phyloP scores from a whole-genome alignment of 92 coral and sea anemone species.

The Montipora capitata region DNA sequence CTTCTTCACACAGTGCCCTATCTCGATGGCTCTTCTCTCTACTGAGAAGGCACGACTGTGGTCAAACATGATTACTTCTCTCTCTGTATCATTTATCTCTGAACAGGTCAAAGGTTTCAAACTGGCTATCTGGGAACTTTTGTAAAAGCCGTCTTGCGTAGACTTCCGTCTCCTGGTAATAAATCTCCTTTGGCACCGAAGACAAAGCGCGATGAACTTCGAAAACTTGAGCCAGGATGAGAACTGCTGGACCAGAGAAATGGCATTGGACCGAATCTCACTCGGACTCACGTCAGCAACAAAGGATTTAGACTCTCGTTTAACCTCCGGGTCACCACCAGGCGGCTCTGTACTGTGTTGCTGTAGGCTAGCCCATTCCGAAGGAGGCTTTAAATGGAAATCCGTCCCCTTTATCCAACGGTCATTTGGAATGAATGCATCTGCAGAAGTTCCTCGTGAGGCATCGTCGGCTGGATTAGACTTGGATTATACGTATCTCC shows the following conservation, averaged over 20 bases:
- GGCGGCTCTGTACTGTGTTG: background rate
- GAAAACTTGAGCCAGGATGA: constrained; percentile 40
- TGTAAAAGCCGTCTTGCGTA: background rate
- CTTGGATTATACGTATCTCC: background rate
- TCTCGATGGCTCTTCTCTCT: background rate
- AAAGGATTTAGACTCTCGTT: constrained; percentile 17
- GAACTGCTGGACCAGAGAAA: constrained; percentile 27
- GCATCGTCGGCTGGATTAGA: constrained; percentile 40
- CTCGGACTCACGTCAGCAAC: background rate
- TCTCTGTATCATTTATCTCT: constrained; percentile 44
- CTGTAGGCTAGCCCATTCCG: constrained; percentile 14
- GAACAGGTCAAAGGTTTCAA: background rate
- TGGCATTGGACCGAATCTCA: background rate
- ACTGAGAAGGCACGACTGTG: background rate
- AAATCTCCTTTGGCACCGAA: constrained; percentile 22
- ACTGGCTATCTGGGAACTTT: background rate
- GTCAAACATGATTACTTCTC: constrained; percentile 17
- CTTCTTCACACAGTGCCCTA: constrained; percentile 15
- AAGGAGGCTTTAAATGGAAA: constrained; percentile 23
- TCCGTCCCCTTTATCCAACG: constrained; percentile 59
- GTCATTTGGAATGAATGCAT: constrained; percentile 33
- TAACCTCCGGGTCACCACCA: constrained; percentile 61
- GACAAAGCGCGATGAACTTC: constrained; percentile 34
- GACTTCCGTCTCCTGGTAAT: background rate
- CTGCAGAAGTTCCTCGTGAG: constrained; percentile 54